A percentile compares a stretch with the other conserved stretches of the same genome.
Conservation (phyloP, 1,140 invertebrate species). For the Diorhabda elongata region DNA sequence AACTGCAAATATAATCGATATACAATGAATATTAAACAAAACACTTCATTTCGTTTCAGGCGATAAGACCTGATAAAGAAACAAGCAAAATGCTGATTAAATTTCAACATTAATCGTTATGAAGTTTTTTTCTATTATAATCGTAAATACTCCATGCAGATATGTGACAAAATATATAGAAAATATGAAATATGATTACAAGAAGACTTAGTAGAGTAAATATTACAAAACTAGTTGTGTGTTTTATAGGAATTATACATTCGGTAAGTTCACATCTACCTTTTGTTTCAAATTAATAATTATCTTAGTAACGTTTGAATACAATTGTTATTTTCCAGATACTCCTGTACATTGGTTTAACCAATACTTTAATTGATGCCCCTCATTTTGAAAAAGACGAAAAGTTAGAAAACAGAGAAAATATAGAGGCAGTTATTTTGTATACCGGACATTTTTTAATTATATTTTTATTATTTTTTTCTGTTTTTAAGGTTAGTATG, state of each 20-base stretch:
- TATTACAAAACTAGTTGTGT: neutral
- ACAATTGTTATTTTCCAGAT: neutral
- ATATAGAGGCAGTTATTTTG: neutral
- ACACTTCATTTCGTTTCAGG: too few relatives aligned
- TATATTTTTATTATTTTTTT: neutral
- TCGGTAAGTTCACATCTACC: neutral
- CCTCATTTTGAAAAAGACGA: neutral
- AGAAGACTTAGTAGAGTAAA: constrained; percentile 1
- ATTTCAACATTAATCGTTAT: too few relatives aligned
- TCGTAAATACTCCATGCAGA: too few relatives aligned
- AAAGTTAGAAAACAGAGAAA: neutral
- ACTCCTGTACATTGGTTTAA: neutral
- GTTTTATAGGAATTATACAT: neutral
- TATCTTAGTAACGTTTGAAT: neutral
- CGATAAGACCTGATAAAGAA: too few relatives aligned
- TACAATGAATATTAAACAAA: too few relatives aligned
- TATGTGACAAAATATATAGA: too few relatives aligned
- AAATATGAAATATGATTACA: neutral
- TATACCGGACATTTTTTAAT: neutral
- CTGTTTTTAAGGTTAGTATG: neutral
- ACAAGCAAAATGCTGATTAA: too few relatives aligned
- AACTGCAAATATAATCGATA: too few relatives aligned
- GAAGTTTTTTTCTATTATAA: too few relatives aligned
- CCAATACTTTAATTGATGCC: neutral
- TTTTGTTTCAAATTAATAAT: neutral